phyloP scores from a whole-genome alignment of 2,113 vertebrate species.

The Zootoca vivipara region DNA sequence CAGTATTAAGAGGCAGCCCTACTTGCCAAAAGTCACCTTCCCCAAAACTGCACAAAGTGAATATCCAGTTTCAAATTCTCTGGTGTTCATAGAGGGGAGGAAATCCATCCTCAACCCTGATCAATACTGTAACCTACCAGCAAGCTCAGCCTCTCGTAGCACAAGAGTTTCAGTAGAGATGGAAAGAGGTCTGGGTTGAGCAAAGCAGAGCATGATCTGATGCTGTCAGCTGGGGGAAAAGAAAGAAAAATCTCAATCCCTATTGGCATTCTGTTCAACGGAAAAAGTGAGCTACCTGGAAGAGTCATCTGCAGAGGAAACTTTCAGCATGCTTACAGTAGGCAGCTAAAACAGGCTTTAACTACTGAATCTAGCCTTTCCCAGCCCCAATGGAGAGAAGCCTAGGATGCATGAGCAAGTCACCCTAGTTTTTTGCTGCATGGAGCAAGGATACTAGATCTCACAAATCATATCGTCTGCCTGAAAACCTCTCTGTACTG shows the following conservation, averaged over 20 bases:
- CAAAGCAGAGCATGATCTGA: conserved; percentile 79
- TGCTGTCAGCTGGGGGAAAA: conserved; percentile 76
- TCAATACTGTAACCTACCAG: conserved; percentile 77
- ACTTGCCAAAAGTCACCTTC: not conserved
- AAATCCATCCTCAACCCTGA: not conserved
- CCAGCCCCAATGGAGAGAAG: not conserved
- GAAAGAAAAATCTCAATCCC: rapidly evolving
- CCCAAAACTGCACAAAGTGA: not conserved
- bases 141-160: conserved; percentile 80
- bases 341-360: not conserved
- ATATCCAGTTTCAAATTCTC: not conserved
- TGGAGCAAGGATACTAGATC: not conserved
- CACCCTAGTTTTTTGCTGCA: not conserved
- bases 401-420: too few relatives aligned
- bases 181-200: conserved; percentile 83
- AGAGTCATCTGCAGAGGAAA: not conserved
- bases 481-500: not conserved
- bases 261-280: not conserved
- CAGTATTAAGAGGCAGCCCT: too few relatives aligned
- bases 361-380: too few relatives aligned
- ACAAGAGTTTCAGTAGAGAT: conserved; percentile 83
- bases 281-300: not conserved
- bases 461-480: not conserved
- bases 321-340: not conserved
- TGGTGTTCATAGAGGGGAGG: not conserved